Conservation (phyloP, 2,113 vertebrate genomes). For the Calypte anna region DNA sequence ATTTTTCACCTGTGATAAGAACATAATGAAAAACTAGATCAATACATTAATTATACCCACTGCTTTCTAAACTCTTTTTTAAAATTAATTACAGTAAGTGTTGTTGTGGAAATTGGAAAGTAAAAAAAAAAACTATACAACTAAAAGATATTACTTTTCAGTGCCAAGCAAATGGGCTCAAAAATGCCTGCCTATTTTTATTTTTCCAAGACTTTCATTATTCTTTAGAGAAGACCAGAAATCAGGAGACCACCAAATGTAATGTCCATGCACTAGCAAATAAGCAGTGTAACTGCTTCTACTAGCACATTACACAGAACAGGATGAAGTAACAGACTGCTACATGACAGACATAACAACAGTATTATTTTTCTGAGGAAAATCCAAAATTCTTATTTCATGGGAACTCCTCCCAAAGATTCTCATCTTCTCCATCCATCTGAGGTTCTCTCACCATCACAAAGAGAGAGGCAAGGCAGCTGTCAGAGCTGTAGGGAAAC, state of each 20-base stretch:
- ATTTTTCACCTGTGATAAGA: constrained; percentile 76
- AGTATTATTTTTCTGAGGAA: background rate
- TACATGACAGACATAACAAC: background rate
- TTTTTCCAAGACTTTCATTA: background rate
- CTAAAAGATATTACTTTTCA: constrained; percentile 16
- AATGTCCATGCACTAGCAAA: background rate
- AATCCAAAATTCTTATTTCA: background rate
- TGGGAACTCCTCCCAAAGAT: background rate
- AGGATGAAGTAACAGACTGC: background rate
- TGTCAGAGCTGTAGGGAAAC: background rate
- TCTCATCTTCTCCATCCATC: background rate
- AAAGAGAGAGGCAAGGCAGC: background rate
- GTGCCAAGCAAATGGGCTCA: background rate
- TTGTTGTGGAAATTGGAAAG: constrained; percentile 41
- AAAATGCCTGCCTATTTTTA: background rate
- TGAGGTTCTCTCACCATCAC: background rate
- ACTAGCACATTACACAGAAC: background rate
- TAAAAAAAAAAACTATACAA: background rate
- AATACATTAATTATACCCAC: constrained; percentile 76
- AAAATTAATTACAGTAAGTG: constrained; percentile 70
- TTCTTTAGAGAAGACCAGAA: background rate
- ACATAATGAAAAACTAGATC: constrained; percentile 76
- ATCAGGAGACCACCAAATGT: background rate
- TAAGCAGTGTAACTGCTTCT: background rate
- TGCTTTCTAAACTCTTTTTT: constrained; percentile 67